Base-by-base conservation (phyloP, 2,888 invertebrate species). In the Zaprionus lineosus region DNA sequence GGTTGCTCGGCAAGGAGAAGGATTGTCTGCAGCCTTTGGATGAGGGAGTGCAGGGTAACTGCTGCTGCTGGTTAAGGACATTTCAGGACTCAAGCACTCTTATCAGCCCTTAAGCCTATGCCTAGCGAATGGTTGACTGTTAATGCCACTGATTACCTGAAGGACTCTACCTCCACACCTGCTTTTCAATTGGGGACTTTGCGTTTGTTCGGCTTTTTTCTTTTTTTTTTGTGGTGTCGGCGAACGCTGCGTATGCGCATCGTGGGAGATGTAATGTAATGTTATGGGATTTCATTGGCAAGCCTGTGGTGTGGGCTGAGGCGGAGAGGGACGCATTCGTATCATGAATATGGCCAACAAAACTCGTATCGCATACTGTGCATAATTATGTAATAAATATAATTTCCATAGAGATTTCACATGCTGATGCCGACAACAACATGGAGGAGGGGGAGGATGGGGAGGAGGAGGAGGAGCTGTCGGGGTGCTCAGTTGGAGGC, bases 331-430 rank as follows among this genome's bases (percentile, higher is more conserved):
- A 2, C 4, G 6, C 24, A 8, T 24, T 3, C 24, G 24, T 24
- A 43, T 52, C 57, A 51, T 57, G 56, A 50, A 63, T 47, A 52
- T 24, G 44, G 34, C 31, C 28, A 19, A 44, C 55, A 60, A 39
- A 51, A 44, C 48, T 47, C 31, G 19, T 9, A 55, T 55, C 50
- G 34, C 31, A 50, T 73, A 62, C 75, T 75, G 66, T 62, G 71
- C 83, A 79, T 79, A 79, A 83, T 79, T 83, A 79, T 76, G 65
- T 76, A 83, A 83, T 83, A 79, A 79, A 79, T 83, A 68, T 71
- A 57, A 82, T 79, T 83, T 79, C 71, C 76, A 60, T 67, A 46
- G 70, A 62, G 69, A 59, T 50, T 21, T 24, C 18, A 36, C 37
- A 55, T 12, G 14, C 26, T 44, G 29, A 15, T 47, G 44, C n/a